phyloP scores from a whole-genome alignment of 2,888 invertebrate genomes.

The Caenorhabditis angaria region DNA sequence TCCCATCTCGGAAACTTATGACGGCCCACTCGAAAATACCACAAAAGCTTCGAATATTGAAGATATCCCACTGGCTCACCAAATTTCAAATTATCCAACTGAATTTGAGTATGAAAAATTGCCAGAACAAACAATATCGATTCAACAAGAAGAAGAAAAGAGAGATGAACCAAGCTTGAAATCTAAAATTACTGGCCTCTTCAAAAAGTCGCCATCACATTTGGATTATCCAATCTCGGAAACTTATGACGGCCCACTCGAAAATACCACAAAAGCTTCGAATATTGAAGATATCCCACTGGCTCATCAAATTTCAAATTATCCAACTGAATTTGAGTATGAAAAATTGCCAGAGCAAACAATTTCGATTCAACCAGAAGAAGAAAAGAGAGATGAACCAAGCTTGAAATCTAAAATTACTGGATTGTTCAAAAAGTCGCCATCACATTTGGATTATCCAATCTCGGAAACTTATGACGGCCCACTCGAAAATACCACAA shows the following conservation, averaged over 20 bases:
- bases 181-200: slow-evolving; percentile 24
- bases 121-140: slow-evolving; percentile 15
- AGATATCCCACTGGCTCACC: slow-evolving; percentile 17
- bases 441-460: slow-evolving; percentile 50
- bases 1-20: slow-evolving; percentile 20
- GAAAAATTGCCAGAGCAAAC: slow-evolving; percentile 15
- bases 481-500: slow-evolving; percentile 28
- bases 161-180: slow-evolving; percentile 19
- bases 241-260: slow-evolving; percentile 11
- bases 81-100: slow-evolving; percentile 17
- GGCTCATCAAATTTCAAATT: slow-evolving; percentile 4
- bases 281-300: slow-evolving; percentile 14
- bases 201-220: slow-evolving; percentile 22
- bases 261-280: slow-evolving; percentile 11
- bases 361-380: slow-evolving; percentile 3
- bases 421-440: slow-evolving; percentile 45
- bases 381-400: slow-evolving; percentile 16
- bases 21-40: slow-evolving; percentile 25
- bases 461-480: slow-evolving; percentile 28
- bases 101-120: slow-evolving; percentile 23
- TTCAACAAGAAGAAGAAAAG: slow-evolving; percentile 17
- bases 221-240: slow-evolving; percentile 17
- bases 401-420: slow-evolving; percentile 27
- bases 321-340: slow-evolving; percentile 14
- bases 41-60: slow-evolving; percentile 18